Evolutionary conservation across 2,113 vertebrate genomes (phyloP).

Genomic region (Platanista minor): DNA sequence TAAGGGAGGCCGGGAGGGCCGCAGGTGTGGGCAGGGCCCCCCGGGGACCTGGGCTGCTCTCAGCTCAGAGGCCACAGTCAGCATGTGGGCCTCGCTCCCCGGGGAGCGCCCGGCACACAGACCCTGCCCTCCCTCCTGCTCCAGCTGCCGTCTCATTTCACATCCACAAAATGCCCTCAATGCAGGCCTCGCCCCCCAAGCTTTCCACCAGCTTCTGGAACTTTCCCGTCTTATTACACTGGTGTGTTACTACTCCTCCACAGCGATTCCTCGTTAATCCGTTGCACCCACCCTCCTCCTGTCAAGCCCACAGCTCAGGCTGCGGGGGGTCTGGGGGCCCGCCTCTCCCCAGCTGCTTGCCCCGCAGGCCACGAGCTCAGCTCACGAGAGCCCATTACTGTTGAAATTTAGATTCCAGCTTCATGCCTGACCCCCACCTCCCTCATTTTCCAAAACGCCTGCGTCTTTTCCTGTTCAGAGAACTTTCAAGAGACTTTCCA

Average conservation of each 20-base stretch:
- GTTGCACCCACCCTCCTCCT: too few species aligned
- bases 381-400: rapidly evolving
- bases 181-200: background rate
- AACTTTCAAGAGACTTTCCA: slow-evolving; percentile 51
- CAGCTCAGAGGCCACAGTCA: rapidly evolving
- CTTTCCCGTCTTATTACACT: background rate
- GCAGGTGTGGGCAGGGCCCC: too few species aligned
- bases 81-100: background rate
- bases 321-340: background rate
- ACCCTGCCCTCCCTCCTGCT: background rate
- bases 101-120: background rate
- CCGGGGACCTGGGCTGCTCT: background rate
- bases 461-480: background rate
- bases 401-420: background rate
- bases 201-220: background rate
- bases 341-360: background rate
- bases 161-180: too few species aligned
- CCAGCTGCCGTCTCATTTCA: background rate
- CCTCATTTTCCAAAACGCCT: background rate
- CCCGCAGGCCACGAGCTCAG: background rate
- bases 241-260: too few species aligned
- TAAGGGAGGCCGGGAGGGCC: too few species aligned
- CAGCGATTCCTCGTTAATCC: background rate
- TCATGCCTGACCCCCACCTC: background rate
- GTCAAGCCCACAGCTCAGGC: background rate